Evolutionary conservation across 1,140 invertebrate genomes (phyloP), one percentile per base, ranked within the genome.

Genomic region (Ceratina japonica): DNA sequence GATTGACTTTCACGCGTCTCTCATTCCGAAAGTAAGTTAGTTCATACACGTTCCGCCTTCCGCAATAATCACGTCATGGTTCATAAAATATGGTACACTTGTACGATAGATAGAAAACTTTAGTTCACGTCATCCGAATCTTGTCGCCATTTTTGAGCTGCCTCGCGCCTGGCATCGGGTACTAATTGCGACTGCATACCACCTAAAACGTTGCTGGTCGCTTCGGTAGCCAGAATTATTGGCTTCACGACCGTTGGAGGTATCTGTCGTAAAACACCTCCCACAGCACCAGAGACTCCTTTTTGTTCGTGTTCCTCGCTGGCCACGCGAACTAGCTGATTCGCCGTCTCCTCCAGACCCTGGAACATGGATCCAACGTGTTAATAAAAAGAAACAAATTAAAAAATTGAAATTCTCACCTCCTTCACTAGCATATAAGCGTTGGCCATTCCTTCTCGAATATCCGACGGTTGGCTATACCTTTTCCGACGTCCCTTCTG

Each of bases 121-220:
- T 87, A 93, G 72, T 90, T 90, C 27, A 66, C 80, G 75, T 92
- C 90, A 61, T 85, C 80, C 18, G 88, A 85, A 82, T 94, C 92
- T 72, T 93, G 93, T 79, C 95, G 94, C 97, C 97, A 99, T 92
- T 99, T 99, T 88, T 98, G 96, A 49, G 95, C 95, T 52, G 97
- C 97, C 92, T 99, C 98, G 77, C 95, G 93, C 80, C 95, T 94
- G 0, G 95, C 95, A 90, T 98, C 97, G n/a, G 98, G 98, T 82
- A 96, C 95, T 51, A 99, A 93, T 86, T 98, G 97, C 91, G 97
- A 98, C 85, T 97, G 94, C 90, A 98, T 96, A n/a, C 98, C 98
- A 80, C 96, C 97, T 52, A 99, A 92, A 64, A 99, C 95, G 86
- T 97, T 98, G 44, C 95, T 96, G 0, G 98, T 98, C 24, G 98